Percentiles rank a stretch among this genome's conserved stretches.
These are phyloP conservation scores for Eretmodus cyanostictus DNA, from an alignment of 2,113 vertebrate genomes.

Conservation along the genomic window DNA sequence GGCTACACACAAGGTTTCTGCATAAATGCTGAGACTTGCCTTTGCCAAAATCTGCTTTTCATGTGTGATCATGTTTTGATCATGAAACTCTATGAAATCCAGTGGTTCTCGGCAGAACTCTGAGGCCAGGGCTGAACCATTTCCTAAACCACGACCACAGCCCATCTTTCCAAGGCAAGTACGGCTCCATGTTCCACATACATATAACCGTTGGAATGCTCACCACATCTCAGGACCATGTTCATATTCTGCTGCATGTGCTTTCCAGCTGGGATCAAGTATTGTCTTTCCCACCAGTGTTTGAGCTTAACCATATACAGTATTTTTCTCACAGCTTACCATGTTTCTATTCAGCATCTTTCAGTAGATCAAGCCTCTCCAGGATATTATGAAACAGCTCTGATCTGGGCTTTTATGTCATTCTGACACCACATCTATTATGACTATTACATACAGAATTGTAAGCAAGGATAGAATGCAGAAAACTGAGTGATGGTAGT, in stretches of 20 bases:
- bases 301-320: background rate
- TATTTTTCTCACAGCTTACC: slow-evolving; percentile 9
- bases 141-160: slow-evolving; percentile 71
- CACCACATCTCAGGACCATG: slow-evolving; percentile 63
- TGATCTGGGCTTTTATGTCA: background rate
- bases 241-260: slow-evolving; percentile 68
- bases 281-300: slow-evolving; percentile 44
- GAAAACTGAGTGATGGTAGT: background rate
- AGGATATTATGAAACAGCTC: background rate
- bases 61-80: slow-evolving; percentile 50
- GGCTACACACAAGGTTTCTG: background rate
- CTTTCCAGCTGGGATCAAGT: slow-evolving; percentile 65
- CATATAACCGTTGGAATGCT: slow-evolving; percentile 70
- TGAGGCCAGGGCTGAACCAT: slow-evolving; percentile 55
- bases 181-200: slow-evolving; percentile 64
- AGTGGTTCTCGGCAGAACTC: slow-evolving; percentile 53
- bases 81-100: slow-evolving; percentile 46
- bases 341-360: background rate
- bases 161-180: slow-evolving; percentile 60
- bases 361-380: background rate
- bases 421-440: background rate
- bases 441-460: background rate
- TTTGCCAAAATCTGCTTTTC: slow-evolving; percentile 39
- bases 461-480: background rate
- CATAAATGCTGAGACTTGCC: background rate